Evolutionary conservation across 2,888 invertebrate genomes (phyloP).

Genomic region (Paralinhomoeus sp.): DNA sequence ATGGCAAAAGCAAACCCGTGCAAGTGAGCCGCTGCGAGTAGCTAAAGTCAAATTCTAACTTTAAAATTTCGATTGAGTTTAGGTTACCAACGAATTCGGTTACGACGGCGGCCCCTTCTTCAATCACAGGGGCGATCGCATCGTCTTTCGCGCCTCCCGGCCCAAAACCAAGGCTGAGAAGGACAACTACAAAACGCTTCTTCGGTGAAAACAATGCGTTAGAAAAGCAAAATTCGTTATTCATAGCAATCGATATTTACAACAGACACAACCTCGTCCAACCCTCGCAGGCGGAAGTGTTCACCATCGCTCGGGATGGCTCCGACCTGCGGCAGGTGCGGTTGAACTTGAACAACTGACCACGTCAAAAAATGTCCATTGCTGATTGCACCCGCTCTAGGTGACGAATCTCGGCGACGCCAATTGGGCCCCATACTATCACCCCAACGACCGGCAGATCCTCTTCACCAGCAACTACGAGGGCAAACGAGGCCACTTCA

Average conservation of each 20-base stretch:
- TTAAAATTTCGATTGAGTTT: background rate
- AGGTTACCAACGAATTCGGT: conserved; percentile 14
- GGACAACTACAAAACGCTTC: conserved; percentile 12
- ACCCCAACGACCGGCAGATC: conserved; percentile 12
- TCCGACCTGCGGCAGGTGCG: conserved; percentile 12
- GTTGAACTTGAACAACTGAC: too few relatives aligned
- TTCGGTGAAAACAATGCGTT: background rate
- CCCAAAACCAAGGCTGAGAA: conserved; percentile 14
- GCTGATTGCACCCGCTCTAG: too few relatives aligned
- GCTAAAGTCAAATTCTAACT: background rate
- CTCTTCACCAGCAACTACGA: conserved; percentile 10
- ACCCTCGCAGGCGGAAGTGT: conserved; percentile 20
- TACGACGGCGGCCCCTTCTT: conserved; percentile 22
- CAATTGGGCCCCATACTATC: conserved; percentile 21
- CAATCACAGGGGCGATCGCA: conserved; percentile 16
- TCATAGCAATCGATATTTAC: background rate
- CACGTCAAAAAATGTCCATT: too few relatives aligned
- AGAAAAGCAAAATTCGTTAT: too few relatives aligned
- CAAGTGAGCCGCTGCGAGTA: conserved; percentile 7
- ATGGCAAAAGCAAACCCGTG: conserved; percentile 12
- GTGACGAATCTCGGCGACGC: conserved; percentile 13
- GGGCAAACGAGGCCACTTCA: conserved; percentile 13
- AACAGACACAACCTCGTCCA: conserved; percentile 13
- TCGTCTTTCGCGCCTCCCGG: conserved; percentile 18
- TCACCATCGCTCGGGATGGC: conserved; percentile 14